These are phyloP conservation scores for Enteromius anoplus DNA, from an alignment of 2,797 vertebrate genomes.

Conservation along the genomic window DNA sequence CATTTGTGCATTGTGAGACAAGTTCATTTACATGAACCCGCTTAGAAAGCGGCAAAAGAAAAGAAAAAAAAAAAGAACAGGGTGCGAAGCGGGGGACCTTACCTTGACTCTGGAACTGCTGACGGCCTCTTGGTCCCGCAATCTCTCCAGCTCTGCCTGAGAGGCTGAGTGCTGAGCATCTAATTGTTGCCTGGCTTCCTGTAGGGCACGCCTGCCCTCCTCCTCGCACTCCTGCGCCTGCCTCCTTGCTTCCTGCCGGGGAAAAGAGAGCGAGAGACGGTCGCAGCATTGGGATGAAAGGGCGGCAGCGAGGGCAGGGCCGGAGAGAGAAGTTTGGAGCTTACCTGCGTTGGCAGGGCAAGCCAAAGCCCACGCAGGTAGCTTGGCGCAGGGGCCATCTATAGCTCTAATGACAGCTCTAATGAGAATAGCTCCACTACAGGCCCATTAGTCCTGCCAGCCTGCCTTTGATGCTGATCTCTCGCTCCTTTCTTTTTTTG, in stretches of 20 bases:
- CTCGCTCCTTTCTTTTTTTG: slow-evolving; percentile 24
- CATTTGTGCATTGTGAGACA: slow-evolving; percentile 48
- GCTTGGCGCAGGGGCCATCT: slow-evolving; percentile 65
- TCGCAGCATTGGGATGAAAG: slow-evolving; percentile 58
- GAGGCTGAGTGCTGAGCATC: slow-evolving; percentile 83
- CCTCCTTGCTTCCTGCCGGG: slow-evolving; percentile 89
- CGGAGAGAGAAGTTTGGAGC: slow-evolving; percentile 83
- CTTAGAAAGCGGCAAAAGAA: slow-evolving; percentile 34
- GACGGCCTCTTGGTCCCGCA: slow-evolving; percentile 82
- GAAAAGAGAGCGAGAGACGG: slow-evolving; percentile 41
- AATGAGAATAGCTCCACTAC: slow-evolving; percentile 92
- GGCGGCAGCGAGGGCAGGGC: slow-evolving; percentile 70
- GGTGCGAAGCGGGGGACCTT: slow-evolving; percentile 56
- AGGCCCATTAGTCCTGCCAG: slow-evolving; percentile 93
- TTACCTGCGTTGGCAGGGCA: slow-evolving; percentile 86
- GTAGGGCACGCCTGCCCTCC: slow-evolving; percentile 80
- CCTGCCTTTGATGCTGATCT: slow-evolving; percentile 96
- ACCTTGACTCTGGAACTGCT: slow-evolving; percentile 87
- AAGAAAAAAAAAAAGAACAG: slow-evolving; percentile 5
- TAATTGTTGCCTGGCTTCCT: slow-evolving; percentile 89
- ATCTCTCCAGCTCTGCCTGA: slow-evolving; percentile 90
- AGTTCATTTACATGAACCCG: slow-evolving; percentile 54
- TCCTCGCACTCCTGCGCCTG: slow-evolving; percentile 84
- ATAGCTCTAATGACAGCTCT: slow-evolving; percentile 91
- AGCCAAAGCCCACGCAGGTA: slow-evolving; percentile 73